Evolutionary conservation across 2,888 invertebrate genomes (phyloP).

Genomic region (Andrena praecox): DNA sequence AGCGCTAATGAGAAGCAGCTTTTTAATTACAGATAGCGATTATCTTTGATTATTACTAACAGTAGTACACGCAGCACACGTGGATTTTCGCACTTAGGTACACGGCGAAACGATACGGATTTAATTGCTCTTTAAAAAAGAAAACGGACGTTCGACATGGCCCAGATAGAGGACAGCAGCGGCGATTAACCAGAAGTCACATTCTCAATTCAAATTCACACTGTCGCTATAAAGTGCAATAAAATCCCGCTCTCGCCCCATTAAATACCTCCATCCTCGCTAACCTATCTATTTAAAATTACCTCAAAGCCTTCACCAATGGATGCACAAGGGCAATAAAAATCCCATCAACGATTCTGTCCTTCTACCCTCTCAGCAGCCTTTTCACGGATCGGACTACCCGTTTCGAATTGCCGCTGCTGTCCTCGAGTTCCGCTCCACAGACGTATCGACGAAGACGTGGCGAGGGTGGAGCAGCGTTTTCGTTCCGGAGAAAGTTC

Average conservation of each 20-base stretch:
- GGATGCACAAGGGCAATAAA: no score
- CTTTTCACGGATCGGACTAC: no score
- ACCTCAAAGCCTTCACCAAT: no score
- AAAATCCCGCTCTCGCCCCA: not conserved
- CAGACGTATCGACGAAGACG: slow-evolving; percentile 19
- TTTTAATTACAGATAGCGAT: slow-evolving; percentile 61
- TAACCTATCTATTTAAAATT: no score
- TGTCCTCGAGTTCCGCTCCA: slow-evolving; percentile 25
- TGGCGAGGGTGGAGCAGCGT: not conserved
- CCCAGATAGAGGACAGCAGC: slow-evolving; percentile 37
- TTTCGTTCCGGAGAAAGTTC: not conserved
- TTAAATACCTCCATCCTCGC: no score
- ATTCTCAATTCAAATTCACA: not conserved
- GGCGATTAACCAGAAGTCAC: slow-evolving; percentile 6
- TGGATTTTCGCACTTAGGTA: slow-evolving; percentile 70
- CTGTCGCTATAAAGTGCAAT: not conserved
- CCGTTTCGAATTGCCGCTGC: slow-evolving; percentile 6
- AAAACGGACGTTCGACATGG: slow-evolving; percentile 27
- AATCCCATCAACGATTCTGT: no score
- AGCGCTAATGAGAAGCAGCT: slow-evolving; percentile 59
- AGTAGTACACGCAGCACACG: slow-evolving; percentile 66
- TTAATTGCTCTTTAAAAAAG: slow-evolving; percentile 35
- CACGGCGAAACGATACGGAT: slow-evolving; percentile 56
- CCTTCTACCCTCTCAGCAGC: no score
- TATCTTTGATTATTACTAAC: slow-evolving; percentile 64